Conservation (phyloP, 2,888 invertebrate species). For the Hemithea aestivaria region DNA sequence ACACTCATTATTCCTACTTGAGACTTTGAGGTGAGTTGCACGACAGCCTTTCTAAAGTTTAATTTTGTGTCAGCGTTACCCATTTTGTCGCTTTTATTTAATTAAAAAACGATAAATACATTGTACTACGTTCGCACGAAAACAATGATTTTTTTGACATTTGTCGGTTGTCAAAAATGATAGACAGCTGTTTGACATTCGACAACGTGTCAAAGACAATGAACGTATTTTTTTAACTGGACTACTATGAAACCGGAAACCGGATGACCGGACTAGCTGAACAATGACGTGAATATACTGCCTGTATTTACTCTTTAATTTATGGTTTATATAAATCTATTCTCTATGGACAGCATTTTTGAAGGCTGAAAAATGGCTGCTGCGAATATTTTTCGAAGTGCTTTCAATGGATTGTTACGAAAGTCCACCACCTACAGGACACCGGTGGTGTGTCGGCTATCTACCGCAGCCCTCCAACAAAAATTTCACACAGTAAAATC, state of each 20-base stretch:
- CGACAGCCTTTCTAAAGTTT: constrained; percentile 98
- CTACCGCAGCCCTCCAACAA: constrained; percentile 61
- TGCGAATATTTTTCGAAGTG: constrained; percentile 66
- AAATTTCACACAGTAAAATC: constrained; percentile 55
- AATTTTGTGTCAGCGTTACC: constrained; percentile 99
- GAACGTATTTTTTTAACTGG: constrained; percentile 2
- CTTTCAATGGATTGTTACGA: constrained; percentile 66
- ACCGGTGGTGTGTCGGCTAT: constrained; percentile 66
- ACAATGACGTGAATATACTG: too few relatives aligned
- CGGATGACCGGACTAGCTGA: too few relatives aligned
- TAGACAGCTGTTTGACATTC: constrained; percentile 19
- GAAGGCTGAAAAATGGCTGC: constrained; percentile 71
- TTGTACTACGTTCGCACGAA: constrained; percentile 49
- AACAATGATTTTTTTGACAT: constrained; percentile 43
- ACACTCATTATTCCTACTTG: constrained; percentile 81
- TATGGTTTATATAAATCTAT: constrained; percentile 13
- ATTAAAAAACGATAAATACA: constrained; percentile 49
- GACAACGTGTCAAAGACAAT: constrained; percentile 38
- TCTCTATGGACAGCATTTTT: constrained; percentile 32
- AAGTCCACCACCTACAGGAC: constrained; percentile 58
- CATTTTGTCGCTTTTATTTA: constrained; percentile 80
- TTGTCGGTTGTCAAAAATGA: constrained; percentile 26
- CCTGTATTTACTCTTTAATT: not conserved
- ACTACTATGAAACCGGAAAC: too few relatives aligned
- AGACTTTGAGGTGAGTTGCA: constrained; percentile 97